Evolutionary conservation across 2,113 vertebrate species (phyloP), one percentile per base, ranked within the genome.

Genomic region (Pterocles burchelli): DNA sequence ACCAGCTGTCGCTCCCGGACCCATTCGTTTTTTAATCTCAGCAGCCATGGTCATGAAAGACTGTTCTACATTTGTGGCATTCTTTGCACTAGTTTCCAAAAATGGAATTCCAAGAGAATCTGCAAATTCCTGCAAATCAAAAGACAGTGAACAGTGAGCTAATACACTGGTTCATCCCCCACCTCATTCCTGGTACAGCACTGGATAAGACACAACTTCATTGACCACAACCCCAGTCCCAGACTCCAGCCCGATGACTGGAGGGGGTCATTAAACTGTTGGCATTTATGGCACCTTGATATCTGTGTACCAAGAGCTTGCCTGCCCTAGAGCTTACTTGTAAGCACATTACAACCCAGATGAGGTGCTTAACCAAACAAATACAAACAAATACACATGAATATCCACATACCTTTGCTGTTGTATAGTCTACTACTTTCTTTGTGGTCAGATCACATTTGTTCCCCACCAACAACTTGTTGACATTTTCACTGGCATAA

Each of bases 21-120:
- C 99, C 99, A 99, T 99, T 96, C 99, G 98, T 98, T 99, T 99
- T 98, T 99, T 99, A 97, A 99, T 99, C 98, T 99, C 99, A 1
- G 99, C 99, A 86, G 99, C 99, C 99, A 99, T 99, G 88, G 99
- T 99, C 99, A 99, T 99, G 98, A 99, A 99, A 98, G 99, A 99
- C 98, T 99, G 99, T 98, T 99, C 99, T 98, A 99, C 99, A 79
- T 99, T 99, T 96, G 99, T 99, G 98, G 99, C 98, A 13, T 99
- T 99, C 98, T 99, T 99, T 94, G 99, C 99, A 95, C 99, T 99
- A 91, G 99, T 99, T 98, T 99, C 99, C 98, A 99, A 98, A 98
- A 99, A 99, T 3, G 99, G 99, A 97, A 99, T 99, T 94, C 98
- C 98, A 96, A 99, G 97, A 93, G 98, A 99, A 98, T 99, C 99